Evolutionary conservation across 2,888 invertebrate genomes (phyloP).

Genomic region (Drosophila macrospina): DNA sequence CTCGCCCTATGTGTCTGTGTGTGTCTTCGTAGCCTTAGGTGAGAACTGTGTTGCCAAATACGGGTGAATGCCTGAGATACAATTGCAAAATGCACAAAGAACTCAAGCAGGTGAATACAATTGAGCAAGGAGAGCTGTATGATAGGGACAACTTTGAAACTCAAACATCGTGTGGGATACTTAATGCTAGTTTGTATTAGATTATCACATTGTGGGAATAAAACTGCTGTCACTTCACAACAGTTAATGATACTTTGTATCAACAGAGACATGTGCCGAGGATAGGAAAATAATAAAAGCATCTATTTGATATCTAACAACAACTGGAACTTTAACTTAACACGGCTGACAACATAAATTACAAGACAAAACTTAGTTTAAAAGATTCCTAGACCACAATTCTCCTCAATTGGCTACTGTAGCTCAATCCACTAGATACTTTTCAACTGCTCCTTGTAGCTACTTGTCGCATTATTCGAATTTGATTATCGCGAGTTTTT

Average conservation of each 20-base stretch:
- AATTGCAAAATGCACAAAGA: conserved; percentile 30
- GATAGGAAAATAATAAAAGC: not conserved
- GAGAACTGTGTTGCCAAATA: conserved; percentile 14
- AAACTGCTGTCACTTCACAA: not conserved
- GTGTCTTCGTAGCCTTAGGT: conserved; percentile 29
- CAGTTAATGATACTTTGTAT: no score
- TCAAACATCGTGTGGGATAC: not conserved
- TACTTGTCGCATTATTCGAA: conserved; percentile 49
- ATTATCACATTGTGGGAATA: conserved; percentile 5
- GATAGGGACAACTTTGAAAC: conserved; percentile 24
- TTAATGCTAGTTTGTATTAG: not conserved
- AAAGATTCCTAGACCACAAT: not conserved
- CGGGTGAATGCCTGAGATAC: conserved; percentile 11
- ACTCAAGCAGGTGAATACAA: conserved; percentile 16
- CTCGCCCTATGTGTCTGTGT: not conserved
- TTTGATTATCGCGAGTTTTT: conserved; percentile 64
- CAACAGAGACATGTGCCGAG: no score
- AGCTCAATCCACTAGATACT: conserved; percentile 8
- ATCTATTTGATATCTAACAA: not conserved
- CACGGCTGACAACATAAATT: no score
- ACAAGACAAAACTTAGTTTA: not conserved
- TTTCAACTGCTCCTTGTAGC: conserved; percentile 14
- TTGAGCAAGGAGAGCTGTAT: not conserved
- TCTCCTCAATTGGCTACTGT: not conserved
- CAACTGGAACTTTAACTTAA: not conserved